Evolutionary conservation across 2,888 invertebrate genomes (phyloP), one percentile per base, ranked within the genome.

Genomic region (Philhelius pedissequus): DNA sequence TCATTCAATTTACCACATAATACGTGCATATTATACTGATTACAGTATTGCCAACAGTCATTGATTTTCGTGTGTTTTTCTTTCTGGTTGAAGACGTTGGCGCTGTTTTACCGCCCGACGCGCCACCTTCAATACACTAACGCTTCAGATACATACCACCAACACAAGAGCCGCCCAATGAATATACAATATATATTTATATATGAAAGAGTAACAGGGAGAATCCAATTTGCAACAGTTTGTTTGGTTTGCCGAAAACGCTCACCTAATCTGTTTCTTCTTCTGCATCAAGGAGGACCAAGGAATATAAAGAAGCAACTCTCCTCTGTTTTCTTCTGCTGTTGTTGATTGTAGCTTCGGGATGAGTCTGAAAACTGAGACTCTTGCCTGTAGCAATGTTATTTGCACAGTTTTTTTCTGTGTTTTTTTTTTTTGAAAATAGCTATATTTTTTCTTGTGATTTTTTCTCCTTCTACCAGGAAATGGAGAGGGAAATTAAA

Each of bases 171-270:
- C 56, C 56, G 54, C 79, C 70, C 79, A 79, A 70, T 54, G 70
- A 79, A 56, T 48, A 48, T 22, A 22, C 35, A 13, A 35, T 13
- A 4, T 35, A 35, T 32, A 70, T n/a, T n/a, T n/a, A n/a, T 78
- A 73, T 4, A 11, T 35, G 13, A 52, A 32, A 73, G 80, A 62
- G 18, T n/a, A n/a, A n/a, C n/a, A n/a, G n/a, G n/a, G n/a, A n/a
- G 62, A 76, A 84, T 84, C 70, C 84, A 84, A 84, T 84, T 84
- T 80, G 84, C 84, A 84, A 84, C 84, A 84, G 84, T 84, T 84
- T 84, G 84, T 84, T 84, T 84, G 80, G 80, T 76, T 80, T 84
- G 62, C n/a, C n/a, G 62, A 70, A 54, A 84, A 58, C 50, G 76
- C 75, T 75, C 70, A 62, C 84, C 70, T 84, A 84, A 80, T 84